These are phyloP conservation scores for Trachelus iudaicus DNA, from an alignment of 2,888 invertebrate genomes.

Conservation along the genomic window DNA sequence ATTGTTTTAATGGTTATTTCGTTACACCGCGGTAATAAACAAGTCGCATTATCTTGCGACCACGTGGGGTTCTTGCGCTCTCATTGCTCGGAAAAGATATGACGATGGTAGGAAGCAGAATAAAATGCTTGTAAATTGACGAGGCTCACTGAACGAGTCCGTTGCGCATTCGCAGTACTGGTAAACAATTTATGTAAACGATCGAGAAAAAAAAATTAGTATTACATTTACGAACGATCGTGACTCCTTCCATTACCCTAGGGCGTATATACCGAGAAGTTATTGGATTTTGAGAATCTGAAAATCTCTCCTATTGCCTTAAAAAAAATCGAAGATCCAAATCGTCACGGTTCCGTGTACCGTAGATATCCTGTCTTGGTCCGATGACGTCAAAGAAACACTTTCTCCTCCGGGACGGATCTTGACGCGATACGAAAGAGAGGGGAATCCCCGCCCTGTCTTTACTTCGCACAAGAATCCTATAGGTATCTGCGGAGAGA, in stretches of 20 bases:
- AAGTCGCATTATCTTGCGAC: not conserved
- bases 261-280: not conserved
- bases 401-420: not conserved
- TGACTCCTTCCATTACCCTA: constrained; percentile 12
- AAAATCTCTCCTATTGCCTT: not conserved
- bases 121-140: not conserved
- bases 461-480: not conserved
- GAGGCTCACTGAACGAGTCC: not conserved
- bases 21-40: not conserved
- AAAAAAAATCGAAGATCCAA: not conserved
- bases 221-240: constrained; percentile 18
- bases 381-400: not conserved
- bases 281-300: not conserved
- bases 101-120: not conserved
- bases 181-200: too few species aligned
- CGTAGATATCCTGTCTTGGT: not conserved
- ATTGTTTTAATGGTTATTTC: not conserved
- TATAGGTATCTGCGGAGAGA: not conserved
- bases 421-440: not conserved
- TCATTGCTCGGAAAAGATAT: not conserved
- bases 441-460: not conserved
- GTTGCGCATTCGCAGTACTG: not conserved
- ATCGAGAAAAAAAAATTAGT: too few species aligned
- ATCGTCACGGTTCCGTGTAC: not conserved
- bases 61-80: not conserved